Evolutionary conservation across 2,113 vertebrate species (phyloP).

Genomic region (Scomber japonicus): DNA sequence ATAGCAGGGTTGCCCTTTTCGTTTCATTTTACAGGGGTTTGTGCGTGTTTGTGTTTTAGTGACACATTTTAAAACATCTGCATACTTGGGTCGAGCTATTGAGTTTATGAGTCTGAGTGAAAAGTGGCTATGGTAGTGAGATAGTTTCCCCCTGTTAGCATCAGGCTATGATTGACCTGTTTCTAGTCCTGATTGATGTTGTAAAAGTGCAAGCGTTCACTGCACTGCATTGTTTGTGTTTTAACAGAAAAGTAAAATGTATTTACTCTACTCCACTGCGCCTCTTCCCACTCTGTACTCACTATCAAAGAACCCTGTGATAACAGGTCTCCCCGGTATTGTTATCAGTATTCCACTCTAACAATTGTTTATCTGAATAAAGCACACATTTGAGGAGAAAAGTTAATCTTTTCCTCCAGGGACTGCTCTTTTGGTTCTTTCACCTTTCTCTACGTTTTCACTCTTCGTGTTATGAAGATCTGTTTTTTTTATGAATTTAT

Average conservation of each 20-base stretch:
- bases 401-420: constrained; percentile 54
- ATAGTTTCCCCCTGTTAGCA: constrained; percentile 21
- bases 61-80: background rate
- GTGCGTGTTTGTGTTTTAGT: background rate
- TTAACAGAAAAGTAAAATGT: constrained; percentile 49
- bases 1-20: background rate
- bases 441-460: constrained; percentile 46
- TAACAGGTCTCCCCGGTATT: constrained; percentile 62
- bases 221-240: constrained; percentile 44
- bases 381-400: constrained; percentile 57
- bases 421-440: constrained; percentile 50
- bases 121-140: background rate
- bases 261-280: constrained; percentile 49
- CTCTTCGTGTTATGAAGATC: constrained; percentile 49
- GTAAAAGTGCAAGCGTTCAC: constrained; percentile 26
- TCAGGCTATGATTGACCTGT: constrained; percentile 22
- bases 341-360: constrained; percentile 63
- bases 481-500: constrained; percentile 44
- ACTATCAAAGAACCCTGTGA: constrained; percentile 67
- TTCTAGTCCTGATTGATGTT: constrained; percentile 29
- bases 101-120: background rate
- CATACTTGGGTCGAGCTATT: background rate
- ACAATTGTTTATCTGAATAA: constrained; percentile 70
- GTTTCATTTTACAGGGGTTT: background rate
- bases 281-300: constrained; percentile 60